Evolutionary conservation across 2,888 invertebrate genomes (phyloP).

Genomic region (Dyspetes luteomarginatus): DNA sequence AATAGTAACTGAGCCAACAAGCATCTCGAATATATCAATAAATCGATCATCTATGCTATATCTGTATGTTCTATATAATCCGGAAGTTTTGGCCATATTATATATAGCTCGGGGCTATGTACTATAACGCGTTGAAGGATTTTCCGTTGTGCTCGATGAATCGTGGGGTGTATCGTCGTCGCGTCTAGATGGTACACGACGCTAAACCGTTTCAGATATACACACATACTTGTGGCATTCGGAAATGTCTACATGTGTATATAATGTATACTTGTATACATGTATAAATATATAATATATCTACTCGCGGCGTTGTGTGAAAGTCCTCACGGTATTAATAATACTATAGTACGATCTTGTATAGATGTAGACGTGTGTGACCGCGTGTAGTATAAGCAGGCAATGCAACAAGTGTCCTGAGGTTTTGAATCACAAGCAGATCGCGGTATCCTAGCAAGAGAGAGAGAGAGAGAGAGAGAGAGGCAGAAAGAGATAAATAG

Average conservation of each 20-base stretch:
- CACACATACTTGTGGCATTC: slow-evolving; percentile 59
- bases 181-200: slow-evolving; percentile 63
- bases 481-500: slow-evolving; percentile 8
- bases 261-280: slow-evolving; percentile 17
- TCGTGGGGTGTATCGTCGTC: slow-evolving; percentile 57
- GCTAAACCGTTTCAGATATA: slow-evolving; percentile 73
- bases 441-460: slow-evolving; percentile 75
- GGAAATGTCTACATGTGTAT: slow-evolving; percentile 39
- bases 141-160: slow-evolving; percentile 70
- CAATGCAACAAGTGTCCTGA: slow-evolving; percentile 83
- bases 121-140: slow-evolving; percentile 10
- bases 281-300: slow-evolving; percentile 15
- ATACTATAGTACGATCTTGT: slow-evolving; percentile 16
- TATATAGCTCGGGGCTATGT: slow-evolving; percentile 10
- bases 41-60: slow-evolving; percentile 7
- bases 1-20: too few relatives aligned
- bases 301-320: slow-evolving; percentile 24
- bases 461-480: slow-evolving; percentile 61
- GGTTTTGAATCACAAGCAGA: slow-evolving; percentile 84
- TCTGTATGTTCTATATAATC: background rate
- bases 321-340: slow-evolving; percentile 44
- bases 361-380: slow-evolving; percentile 60
- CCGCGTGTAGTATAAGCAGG: slow-evolving; percentile 78
- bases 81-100: too few relatives aligned
- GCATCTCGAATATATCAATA: background rate